Evolutionary conservation across 2,113 vertebrate genomes (phyloP).

Genomic region (Sinocyclocheilus maitianheensis): DNA sequence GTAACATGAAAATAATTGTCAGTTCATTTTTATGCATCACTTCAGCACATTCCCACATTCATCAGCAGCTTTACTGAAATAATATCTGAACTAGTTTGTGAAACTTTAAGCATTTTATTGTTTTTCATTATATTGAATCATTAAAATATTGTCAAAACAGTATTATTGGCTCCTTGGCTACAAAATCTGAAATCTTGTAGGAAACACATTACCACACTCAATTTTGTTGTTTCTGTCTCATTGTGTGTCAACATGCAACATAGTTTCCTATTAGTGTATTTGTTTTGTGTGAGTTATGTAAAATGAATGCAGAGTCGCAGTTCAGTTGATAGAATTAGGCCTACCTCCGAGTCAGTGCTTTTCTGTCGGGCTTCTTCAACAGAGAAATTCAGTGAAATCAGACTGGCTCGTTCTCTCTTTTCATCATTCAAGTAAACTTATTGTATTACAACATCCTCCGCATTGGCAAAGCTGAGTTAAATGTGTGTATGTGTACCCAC

Average conservation of each 20-base stretch:
- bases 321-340: slow-evolving; percentile 9
- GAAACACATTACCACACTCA: no score
- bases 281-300: neutral
- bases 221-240: neutral
- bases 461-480: slow-evolving; percentile 25
- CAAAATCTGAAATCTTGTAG: no score
- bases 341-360: slow-evolving; percentile 29
- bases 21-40: neutral
- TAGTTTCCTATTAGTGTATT: neutral
- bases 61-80: neutral
- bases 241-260: neutral
- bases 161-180: no score
- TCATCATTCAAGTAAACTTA: slow-evolving; percentile 14
- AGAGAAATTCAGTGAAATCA: slow-evolving; percentile 26
- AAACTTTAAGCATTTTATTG: neutral
- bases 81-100: neutral
- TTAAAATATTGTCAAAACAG: neutral
- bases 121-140: neutral
- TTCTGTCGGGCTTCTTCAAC: neutral
- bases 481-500: slow-evolving; percentile 5
- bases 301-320: neutral
- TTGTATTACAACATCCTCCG: slow-evolving; percentile 17
- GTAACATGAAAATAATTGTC: no score
- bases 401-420: slow-evolving; percentile 25
- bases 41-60: neutral